Evolutionary conservation across 2,888 invertebrate genomes (phyloP).

Genomic region (Dysmachus trigonus): DNA sequence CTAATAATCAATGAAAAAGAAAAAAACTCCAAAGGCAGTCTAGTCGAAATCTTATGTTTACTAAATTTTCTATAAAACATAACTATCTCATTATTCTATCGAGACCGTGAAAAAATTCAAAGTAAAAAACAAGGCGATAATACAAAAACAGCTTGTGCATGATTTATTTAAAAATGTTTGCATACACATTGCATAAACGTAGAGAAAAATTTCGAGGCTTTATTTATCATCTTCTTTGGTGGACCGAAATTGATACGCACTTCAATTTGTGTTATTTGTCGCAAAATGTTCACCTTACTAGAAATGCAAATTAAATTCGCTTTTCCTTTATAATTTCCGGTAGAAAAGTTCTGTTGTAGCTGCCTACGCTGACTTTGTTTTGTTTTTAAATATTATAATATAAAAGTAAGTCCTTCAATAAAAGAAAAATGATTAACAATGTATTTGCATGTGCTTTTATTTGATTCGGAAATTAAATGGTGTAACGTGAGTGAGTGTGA

Average conservation of each 20-base stretch:
- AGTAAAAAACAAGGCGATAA: neutral
- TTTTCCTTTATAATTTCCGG: neutral
- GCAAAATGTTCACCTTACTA: neutral
- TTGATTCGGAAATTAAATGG: neutral
- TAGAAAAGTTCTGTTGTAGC: no score
- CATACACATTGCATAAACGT: neutral
- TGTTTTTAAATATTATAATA: no score
- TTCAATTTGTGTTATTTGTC: neutral
- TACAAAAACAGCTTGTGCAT: neutral
- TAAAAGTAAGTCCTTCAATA: no score
- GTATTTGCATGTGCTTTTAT: neutral
- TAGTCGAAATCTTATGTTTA: neutral
- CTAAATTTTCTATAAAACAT: neutral
- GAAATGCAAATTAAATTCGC: neutral
- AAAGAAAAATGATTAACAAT: no score
- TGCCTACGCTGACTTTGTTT: no score
- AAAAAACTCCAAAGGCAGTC: neutral
- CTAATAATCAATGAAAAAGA: neutral
- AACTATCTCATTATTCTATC: neutral
- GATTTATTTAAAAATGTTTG: neutral
- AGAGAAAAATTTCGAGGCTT: neutral
- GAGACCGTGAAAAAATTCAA: neutral
- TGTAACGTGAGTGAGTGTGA: neutral
- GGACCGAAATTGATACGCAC: neutral
- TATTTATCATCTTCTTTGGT: neutral